These are phyloP conservation scores for Pectinophora gossypiella DNA, from an alignment of 1,140 invertebrate genomes.

Conservation along the genomic window DNA sequence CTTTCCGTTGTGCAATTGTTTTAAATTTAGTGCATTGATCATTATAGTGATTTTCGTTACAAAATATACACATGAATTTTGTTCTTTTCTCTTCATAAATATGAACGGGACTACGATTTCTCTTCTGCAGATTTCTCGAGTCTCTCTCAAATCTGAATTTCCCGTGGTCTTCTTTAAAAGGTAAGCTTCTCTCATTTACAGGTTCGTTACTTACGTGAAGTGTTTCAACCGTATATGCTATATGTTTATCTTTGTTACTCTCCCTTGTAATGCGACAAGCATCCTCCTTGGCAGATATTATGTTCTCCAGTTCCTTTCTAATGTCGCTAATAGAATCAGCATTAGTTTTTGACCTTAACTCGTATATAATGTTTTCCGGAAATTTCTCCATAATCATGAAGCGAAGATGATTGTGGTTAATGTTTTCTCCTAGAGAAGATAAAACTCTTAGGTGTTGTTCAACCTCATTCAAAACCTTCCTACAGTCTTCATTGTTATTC, in stretches of 20 bases:
- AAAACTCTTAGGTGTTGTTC: slow-evolving; percentile 7
- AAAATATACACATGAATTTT: too few species aligned
- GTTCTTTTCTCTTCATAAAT: too few species aligned
- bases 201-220: neutral
- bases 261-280: neutral
- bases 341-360: slow-evolving; percentile 1
- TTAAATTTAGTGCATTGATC: too few species aligned
- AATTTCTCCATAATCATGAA: slow-evolving; percentile 5
- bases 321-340: neutral
- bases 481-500: neutral
- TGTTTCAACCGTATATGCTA: neutral
- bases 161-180: too few species aligned
- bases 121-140: too few species aligned
- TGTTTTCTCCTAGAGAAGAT: slow-evolving; percentile 3
- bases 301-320: neutral
- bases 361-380: slow-evolving; percentile 5
- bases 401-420: neutral
- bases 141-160: too few species aligned
- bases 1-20: too few species aligned
- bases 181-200: too few species aligned
- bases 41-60: too few species aligned
- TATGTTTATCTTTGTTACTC: neutral
- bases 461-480: neutral
- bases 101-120: too few species aligned
- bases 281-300: neutral